phyloP scores from a whole-genome alignment of 2,113 vertebrate species.

The Otis tarda region DNA sequence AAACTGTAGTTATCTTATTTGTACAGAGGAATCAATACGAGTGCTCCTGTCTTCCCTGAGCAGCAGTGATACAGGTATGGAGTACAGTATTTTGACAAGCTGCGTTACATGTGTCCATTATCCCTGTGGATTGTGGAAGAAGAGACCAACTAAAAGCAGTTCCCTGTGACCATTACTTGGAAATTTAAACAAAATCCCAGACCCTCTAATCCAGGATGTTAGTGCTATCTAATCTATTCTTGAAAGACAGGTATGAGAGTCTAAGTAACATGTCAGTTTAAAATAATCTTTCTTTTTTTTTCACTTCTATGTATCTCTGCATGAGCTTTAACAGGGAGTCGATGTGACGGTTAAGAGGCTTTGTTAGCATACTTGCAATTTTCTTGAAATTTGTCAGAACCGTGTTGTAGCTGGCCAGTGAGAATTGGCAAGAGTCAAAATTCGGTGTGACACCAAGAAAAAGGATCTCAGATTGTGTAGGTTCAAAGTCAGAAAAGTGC shows the following conservation, averaged over 20 bases:
- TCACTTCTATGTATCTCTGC: background rate
- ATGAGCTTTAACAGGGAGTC: background rate
- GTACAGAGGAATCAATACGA: background rate
- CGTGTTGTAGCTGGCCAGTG: background rate
- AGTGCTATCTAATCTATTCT: background rate
- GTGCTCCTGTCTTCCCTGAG: background rate
- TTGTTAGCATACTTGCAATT: background rate
- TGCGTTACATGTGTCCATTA: background rate
- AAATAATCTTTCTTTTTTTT: background rate
- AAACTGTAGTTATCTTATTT: background rate
- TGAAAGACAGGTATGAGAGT: background rate
- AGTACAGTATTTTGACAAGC: background rate
- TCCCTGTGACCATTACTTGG: fast-evolving
- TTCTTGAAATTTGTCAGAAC: background rate
- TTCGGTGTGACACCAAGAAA: background rate
- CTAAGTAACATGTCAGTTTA: background rate
- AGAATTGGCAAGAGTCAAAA: background rate
- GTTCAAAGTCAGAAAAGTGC: background rate
- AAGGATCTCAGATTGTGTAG: background rate
- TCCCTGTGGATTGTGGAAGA: background rate
- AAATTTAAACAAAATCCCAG: background rate
- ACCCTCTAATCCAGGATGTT: background rate
- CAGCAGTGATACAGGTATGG: background rate
- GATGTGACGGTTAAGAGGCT: background rate
- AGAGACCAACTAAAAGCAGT: background rate